Percentiles rank a stretch among this genome's conserved stretches.
These are phyloP conservation scores for Dermatemys mawii DNA, from an alignment of 2,113 vertebrate species.

Conservation along the genomic window DNA sequence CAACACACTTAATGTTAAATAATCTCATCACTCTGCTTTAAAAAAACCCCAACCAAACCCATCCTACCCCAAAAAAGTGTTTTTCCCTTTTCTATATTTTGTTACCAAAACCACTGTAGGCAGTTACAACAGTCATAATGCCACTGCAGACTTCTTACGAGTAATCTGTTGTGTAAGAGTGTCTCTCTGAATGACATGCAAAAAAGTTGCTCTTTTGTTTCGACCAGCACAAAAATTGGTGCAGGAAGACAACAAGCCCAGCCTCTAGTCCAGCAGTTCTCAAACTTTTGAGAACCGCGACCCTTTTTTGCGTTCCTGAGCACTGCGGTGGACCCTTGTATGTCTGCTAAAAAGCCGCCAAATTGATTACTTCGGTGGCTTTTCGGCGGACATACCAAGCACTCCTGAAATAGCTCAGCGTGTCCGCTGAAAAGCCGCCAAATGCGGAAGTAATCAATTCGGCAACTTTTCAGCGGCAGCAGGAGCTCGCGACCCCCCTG, in stretches of 20 bases:
- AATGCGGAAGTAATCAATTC: no score
- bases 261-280: constrained; percentile 45
- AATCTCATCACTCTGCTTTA: neutral
- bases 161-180: neutral
- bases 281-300: no score
- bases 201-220: constrained; percentile 63
- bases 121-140: constrained; percentile 56
- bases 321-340: no score
- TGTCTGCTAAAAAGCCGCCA: no score
- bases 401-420: no score
- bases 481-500: no score
- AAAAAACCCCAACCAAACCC: neutral
- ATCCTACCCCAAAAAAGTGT: constrained; percentile 28
- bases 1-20: constrained; percentile 54
- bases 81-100: constrained; percentile 60
- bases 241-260: constrained; percentile 1
- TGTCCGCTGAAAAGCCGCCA: no score
- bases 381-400: no score
- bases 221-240: constrained; percentile 46
- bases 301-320: no score
- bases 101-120: constrained; percentile 67
- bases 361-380: no score
- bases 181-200: constrained; percentile 48
- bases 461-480: no score
- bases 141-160: constrained; percentile 53